Percentiles rank a stretch among this genome's conserved stretches.
Conservation (phyloP, 1,140 invertebrate genomes). For the Sipha flava region DNA sequence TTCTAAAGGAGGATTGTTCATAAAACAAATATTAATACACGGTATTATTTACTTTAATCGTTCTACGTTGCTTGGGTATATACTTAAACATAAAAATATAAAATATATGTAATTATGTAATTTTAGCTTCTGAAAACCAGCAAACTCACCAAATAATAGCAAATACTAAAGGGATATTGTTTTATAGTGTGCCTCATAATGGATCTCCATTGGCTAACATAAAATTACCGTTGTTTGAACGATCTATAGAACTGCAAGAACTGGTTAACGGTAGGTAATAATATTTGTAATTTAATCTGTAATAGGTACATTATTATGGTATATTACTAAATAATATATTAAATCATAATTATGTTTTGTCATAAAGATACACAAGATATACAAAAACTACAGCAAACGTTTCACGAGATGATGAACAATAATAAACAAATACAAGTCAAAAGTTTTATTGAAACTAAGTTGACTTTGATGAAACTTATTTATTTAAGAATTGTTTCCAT, state of each 20-base stretch:
- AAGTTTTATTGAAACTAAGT: constrained; percentile 58
- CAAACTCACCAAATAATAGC: constrained; percentile 34
- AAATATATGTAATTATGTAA: neutral
- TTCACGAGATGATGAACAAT: constrained; percentile 47
- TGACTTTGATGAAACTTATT: constrained; percentile 58
- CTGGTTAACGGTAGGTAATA: constrained; percentile 52
- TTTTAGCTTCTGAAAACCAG: constrained; percentile 42
- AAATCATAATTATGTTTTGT: neutral
- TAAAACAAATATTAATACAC: constrained; percentile 58
- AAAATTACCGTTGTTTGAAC: constrained; percentile 51
- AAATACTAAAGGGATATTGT: constrained; percentile 55
- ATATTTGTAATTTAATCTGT: constrained; percentile 34
- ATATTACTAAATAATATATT: too few species aligned
- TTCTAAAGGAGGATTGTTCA: constrained; percentile 61
- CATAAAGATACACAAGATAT: constrained; percentile 53
- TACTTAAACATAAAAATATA: neutral
- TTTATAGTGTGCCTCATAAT: constrained; percentile 64
- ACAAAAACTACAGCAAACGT: constrained; percentile 50
- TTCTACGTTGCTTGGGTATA: neutral
- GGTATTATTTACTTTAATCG: constrained; percentile 42
- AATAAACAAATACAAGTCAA: constrained; percentile 50
- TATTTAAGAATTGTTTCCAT: constrained; percentile 58
- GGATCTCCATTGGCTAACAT: constrained; percentile 60
- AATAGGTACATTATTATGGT: too few species aligned
- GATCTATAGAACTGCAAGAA: constrained; percentile 55